Conservation (phyloP, 2,113 vertebrate genomes). For the Aspiorhynchus laticeps region DNA sequence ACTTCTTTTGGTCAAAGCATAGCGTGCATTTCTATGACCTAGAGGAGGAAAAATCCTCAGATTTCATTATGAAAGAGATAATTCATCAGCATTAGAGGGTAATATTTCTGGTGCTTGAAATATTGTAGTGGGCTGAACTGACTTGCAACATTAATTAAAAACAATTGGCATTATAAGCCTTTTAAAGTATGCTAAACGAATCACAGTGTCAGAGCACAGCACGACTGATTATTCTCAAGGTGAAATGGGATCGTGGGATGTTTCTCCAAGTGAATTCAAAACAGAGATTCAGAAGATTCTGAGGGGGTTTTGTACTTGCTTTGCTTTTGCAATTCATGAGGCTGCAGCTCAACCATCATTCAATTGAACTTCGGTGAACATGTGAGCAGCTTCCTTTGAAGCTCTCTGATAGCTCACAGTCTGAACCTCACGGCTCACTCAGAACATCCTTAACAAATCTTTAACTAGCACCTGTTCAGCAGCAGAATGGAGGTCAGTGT, state of each 20-base stretch:
- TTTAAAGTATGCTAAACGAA: conserved; percentile 20
- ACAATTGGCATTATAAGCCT: conserved; percentile 31
- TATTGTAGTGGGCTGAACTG: conserved; percentile 1
- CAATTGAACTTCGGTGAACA: conserved; percentile 40
- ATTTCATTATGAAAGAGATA: conserved; percentile 24
- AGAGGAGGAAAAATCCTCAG: background rate
- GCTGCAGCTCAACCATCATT: conserved; percentile 38
- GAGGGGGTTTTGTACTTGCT: conserved; percentile 58
- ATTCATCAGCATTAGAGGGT: conserved; percentile 24
- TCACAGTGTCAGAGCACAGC: conserved; percentile 15
- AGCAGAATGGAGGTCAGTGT: background rate
- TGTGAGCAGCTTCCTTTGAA: conserved; percentile 56
- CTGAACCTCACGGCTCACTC: background rate
- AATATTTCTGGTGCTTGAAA: conserved; percentile 28
- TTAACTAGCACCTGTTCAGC: conserved; percentile 57
- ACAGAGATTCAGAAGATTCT: conserved; percentile 38
- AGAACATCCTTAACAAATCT: conserved; percentile 58
- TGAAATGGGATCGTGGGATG: conserved; percentile 26
- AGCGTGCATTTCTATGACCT: background rate
- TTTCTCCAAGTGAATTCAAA: conserved; percentile 28
- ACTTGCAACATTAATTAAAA: conserved; percentile 31
- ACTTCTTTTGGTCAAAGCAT: background rate
- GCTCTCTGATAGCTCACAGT: conserved; percentile 35
- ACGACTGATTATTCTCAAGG: conserved; percentile 30
- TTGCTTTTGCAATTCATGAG: conserved; percentile 69